Conservation (phyloP, 2,888 invertebrate genomes). For the Philereme vetulata region DNA sequence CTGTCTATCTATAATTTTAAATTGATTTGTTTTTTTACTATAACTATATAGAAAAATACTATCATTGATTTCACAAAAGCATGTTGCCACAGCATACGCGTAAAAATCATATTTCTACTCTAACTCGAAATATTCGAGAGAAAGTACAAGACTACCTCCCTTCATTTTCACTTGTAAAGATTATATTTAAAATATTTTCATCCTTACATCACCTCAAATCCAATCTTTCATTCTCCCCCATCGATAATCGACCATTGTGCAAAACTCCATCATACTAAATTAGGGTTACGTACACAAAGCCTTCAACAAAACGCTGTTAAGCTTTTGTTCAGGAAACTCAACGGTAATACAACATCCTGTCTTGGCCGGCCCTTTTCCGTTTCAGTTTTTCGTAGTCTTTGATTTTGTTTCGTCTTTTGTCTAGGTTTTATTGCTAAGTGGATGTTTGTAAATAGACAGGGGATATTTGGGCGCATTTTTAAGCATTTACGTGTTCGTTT, state of each 20-base stretch:
- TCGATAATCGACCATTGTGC: slow-evolving; percentile 39
- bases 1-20: too few relatives aligned
- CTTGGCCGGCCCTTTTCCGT: slow-evolving; percentile 36
- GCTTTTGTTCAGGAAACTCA: slow-evolving; percentile 59
- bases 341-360: slow-evolving; percentile 61
- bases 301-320: slow-evolving; percentile 19
- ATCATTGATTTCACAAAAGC: too few relatives aligned
- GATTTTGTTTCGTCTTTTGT: slow-evolving; percentile 33
- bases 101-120: neutral
- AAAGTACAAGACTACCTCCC: neutral
- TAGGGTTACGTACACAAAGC: slow-evolving; percentile 55
- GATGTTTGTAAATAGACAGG: slow-evolving; percentile 24
- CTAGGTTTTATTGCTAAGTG: slow-evolving; percentile 32
- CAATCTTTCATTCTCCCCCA: slow-evolving; percentile 20
- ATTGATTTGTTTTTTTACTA: too few relatives aligned
- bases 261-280: slow-evolving; percentile 54
- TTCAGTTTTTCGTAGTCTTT: slow-evolving; percentile 32
- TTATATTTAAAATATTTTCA: slow-evolving; percentile 1
- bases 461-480: slow-evolving; percentile 12
- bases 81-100: too few relatives aligned
- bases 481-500: neutral
- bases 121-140: neutral
- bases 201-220: slow-evolving; percentile 23
- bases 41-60: too few relatives aligned
- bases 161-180: slow-evolving; percentile 3